Evolutionary conservation across 2,113 vertebrate species (phyloP), one percentile per base, ranked within the genome.

Genomic region (Campylomormyrus numenius): DNA sequence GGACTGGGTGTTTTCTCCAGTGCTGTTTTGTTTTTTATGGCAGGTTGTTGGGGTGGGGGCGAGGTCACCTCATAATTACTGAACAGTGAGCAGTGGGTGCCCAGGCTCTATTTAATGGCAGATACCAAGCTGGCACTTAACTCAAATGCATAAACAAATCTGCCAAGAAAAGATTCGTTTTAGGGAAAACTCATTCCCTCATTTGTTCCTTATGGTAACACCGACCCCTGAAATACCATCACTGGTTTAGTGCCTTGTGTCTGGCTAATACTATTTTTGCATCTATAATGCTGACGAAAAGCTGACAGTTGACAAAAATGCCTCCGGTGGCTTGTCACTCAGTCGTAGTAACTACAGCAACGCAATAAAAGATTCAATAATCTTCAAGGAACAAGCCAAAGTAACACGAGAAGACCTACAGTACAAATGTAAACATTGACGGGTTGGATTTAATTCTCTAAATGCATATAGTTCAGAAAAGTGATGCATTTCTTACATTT

Each of bases 11-110:
- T 86, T 87, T 87, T 87, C 50, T 56, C 52, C 31, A 6, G 87
- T 66, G 87, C 87, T 88, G 19, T 88, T 88, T 88, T 45, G 27
- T 46, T 21, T 88, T 11, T 42, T 58, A 88, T 88, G 87, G 87
- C 87, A 88, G 56, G 83, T 85, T 48, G 24, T 85, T 24, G 42
- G 83, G 83, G 83, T 85, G n/a, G 17, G 83, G 83, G 83, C 21
- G 24, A n/a, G 83, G 85, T 53, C 48, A 85, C 48, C 27, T 87
- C 27, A 87, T 53, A 52, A 87, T 53, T 87, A 53, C 49, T 21
- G 31, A 87, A 39, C 84, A 42, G 31, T 46, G 45, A 85, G 83
- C 19, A 48, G 24, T 46, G 45, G 45, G n/a, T 19, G 53, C 85
- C 11, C 27, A 10, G 19, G 50, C 31, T 53, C 27, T 53, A 50